These are phyloP conservation scores for Todiramphus saurophagus DNA, from an alignment of 2,113 vertebrate species.

Conservation along the genomic window DNA sequence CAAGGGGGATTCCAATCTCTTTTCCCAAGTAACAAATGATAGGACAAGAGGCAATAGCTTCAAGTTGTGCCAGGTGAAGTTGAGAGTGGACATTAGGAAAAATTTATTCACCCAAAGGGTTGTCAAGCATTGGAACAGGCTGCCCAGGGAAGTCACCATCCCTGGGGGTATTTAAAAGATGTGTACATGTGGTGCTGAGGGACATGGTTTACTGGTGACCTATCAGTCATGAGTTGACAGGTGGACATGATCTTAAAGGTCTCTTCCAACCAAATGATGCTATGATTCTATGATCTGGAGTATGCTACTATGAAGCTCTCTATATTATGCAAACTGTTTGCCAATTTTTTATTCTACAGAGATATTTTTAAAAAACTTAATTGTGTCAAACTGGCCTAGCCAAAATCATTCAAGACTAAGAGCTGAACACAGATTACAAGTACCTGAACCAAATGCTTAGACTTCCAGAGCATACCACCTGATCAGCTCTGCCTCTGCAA, in stretches of 20 bases:
- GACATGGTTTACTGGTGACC: neutral
- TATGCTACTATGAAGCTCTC: neutral
- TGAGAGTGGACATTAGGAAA: too few relatives aligned
- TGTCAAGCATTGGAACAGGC: too few relatives aligned
- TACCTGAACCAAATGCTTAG: neutral
- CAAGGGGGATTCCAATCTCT: too few relatives aligned
- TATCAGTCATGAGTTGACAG: neutral
- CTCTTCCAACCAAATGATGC: neutral
- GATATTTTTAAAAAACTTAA: neutral
- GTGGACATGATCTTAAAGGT: neutral
- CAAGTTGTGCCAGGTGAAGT: too few relatives aligned
- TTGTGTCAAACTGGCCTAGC: neutral
- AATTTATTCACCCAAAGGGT: too few relatives aligned
- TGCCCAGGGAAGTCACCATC: neutral
- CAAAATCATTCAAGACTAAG: neutral
- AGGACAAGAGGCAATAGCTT: too few relatives aligned
- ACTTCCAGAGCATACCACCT: neutral
- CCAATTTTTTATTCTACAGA: neutral
- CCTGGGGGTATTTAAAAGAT: neutral
- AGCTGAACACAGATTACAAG: neutral
- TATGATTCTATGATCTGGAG: neutral
- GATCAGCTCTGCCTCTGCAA: neutral
- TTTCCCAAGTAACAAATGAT: too few relatives aligned
- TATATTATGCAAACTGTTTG: neutral
- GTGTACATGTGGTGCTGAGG: neutral